Percentiles rank a stretch among this genome's conserved stretches.
phyloP scores from a whole-genome alignment of 1,140 invertebrate species.

The Drosophila lini region DNA sequence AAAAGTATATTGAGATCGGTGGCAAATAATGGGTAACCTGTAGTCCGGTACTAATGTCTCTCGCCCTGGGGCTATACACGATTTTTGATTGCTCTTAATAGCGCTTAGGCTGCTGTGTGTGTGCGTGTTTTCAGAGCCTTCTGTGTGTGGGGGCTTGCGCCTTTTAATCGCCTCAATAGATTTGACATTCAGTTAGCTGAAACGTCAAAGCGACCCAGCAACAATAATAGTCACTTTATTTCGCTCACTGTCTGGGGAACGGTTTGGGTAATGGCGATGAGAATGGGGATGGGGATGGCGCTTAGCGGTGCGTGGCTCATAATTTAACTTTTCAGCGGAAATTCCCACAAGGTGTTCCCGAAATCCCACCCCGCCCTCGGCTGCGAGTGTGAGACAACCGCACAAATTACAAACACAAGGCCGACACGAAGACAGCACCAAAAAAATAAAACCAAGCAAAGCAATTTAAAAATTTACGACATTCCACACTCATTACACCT shows the following conservation, averaged over 20 bases:
- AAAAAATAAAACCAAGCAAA: constrained; percentile 51
- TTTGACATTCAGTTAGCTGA: constrained; percentile 79
- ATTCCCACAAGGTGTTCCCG: constrained; percentile 65
- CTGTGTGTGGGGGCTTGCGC: constrained; percentile 14
- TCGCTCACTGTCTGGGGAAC: constrained; percentile 19
- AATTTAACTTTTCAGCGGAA: constrained; percentile 67
- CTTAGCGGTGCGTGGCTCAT: constrained; percentile 65
- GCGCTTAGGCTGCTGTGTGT: constrained; percentile 51
- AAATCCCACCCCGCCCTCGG: background rate
- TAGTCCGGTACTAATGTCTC: constrained; percentile 1
- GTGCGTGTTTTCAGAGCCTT: constrained; percentile 4
- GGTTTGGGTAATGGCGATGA: background rate
- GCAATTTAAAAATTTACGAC: constrained; percentile 81
- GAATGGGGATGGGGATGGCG: constrained; percentile 14
- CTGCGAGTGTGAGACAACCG: constrained; percentile 16
- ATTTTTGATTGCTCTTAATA: constrained; percentile 66
- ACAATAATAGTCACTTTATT: constrained; percentile 31
- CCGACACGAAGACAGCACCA: constrained; percentile 43
- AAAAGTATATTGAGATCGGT: too few relatives aligned
- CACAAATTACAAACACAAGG: constrained; percentile 64
- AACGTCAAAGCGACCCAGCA: constrained; percentile 18
- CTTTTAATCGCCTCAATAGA: constrained; percentile 73
- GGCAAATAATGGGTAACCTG: background rate
- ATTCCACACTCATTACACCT: constrained; percentile 81
- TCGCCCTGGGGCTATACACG: constrained; percentile 27